A percentile compares a stretch with the other conserved stretches of the same genome.
Evolutionary conservation across 2,113 vertebrate genomes (phyloP).

Genomic region (Rhabdornis inornatus): DNA sequence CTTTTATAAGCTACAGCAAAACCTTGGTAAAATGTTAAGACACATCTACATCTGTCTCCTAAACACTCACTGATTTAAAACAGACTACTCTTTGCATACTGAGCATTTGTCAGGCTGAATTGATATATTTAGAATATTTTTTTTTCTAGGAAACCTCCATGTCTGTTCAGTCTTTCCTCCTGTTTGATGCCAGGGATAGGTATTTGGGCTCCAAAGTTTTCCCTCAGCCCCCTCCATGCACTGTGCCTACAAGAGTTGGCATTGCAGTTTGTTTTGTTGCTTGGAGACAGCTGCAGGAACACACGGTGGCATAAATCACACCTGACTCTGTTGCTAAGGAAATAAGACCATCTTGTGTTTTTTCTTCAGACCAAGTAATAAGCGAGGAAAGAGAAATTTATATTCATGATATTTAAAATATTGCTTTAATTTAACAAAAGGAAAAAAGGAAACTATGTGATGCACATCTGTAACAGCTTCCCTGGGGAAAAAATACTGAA

Average conservation of each 20-base stretch:
- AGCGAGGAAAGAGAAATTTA: slow-evolving; percentile 14
- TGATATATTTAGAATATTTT: background rate
- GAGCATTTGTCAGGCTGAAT: background rate
- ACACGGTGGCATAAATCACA: slow-evolving; percentile 49
- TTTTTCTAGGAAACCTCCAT: background rate
- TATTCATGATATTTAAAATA: slow-evolving; percentile 31
- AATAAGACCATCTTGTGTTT: slow-evolving; percentile 49
- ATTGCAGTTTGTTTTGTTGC: slow-evolving; percentile 51
- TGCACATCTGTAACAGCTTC: background rate
- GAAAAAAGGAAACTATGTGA: background rate
- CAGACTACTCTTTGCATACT: background rate
- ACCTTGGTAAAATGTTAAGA: background rate
- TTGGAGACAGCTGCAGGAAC: slow-evolving; percentile 64
- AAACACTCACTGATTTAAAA: background rate
- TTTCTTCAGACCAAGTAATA: slow-evolving; percentile 36
- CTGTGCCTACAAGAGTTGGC: background rate
- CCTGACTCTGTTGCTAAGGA: slow-evolving; percentile 70
- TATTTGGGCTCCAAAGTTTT: background rate
- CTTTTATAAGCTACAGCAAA: background rate
- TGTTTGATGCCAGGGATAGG: background rate
- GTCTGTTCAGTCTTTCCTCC: background rate
- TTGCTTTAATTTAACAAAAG: slow-evolving; percentile 21
- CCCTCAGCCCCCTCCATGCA: background rate
- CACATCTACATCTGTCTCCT: background rate
- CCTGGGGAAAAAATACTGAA: background rate